Conservation (phyloP, 2,113 vertebrate species). For the Lampris incognitus region DNA sequence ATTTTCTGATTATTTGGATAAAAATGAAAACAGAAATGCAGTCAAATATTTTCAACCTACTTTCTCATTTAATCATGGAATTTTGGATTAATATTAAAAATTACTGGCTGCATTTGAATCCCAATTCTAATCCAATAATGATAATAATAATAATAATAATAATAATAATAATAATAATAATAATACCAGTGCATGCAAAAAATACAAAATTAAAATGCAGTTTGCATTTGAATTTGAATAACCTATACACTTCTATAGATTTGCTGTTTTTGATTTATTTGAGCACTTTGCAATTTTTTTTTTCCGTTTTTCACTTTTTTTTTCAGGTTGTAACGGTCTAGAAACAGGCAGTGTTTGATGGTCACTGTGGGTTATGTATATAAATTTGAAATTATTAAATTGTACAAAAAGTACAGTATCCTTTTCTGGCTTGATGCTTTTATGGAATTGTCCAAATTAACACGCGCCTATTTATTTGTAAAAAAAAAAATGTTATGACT, state of each 20-base stretch:
- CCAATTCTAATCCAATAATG: too few species aligned
- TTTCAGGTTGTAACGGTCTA: not conserved
- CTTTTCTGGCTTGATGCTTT: slow-evolving; percentile 49
- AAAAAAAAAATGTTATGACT: slow-evolving; percentile 64
- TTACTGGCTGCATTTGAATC: too few species aligned
- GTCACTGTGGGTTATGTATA: slow-evolving; percentile 28
- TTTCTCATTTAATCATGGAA: too few species aligned
- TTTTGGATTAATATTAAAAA: too few species aligned
- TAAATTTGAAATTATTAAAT: slow-evolving; percentile 39
- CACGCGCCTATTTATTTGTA: slow-evolving; percentile 75
- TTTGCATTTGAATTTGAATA: too few species aligned
- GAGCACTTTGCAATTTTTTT: not conserved
- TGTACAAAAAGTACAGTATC: slow-evolving; percentile 26
- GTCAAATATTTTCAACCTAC: too few species aligned
- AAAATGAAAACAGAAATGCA: too few species aligned
- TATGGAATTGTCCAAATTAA: slow-evolving; percentile 44
- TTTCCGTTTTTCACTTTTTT: not conserved
- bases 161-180: too few species aligned
- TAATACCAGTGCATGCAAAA: too few species aligned
- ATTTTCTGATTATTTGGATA: too few species aligned
- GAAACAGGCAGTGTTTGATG: slow-evolving; percentile 25
- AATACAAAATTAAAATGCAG: too few species aligned
- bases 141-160: too few species aligned
- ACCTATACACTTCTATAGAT: not conserved
- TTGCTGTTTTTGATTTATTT: slow-evolving; percentile 8